A percentile compares a stretch with the other conserved stretches of the same genome.
phyloP scores from a whole-genome alignment of 1,140 invertebrate genomes.

The Physella acuta region DNA sequence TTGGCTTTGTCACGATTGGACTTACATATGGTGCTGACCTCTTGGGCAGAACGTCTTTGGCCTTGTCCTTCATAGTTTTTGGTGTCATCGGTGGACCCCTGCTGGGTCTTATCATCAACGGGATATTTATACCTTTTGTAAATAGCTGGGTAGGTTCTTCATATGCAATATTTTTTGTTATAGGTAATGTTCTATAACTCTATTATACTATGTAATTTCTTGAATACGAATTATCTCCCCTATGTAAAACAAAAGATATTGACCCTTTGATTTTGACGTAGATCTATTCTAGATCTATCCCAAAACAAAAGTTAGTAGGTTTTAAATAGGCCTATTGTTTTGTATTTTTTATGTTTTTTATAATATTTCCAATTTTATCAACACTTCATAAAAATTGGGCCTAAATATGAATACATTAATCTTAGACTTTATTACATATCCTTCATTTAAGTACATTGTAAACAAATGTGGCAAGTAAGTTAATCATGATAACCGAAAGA shows the following conservation, averaged over 20 bases:
- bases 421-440: background rate
- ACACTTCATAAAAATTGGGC: no score
- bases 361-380: no score
- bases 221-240: background rate
- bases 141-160: slow-evolving; percentile 48
- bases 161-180: background rate
- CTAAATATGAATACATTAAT: background rate
- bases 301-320: background rate
- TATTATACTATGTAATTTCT: background rate
- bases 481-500: background rate
- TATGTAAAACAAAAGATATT: background rate
- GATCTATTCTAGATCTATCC: background rate
- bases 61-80: slow-evolving; percentile 51
- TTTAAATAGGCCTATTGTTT: background rate
- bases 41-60: slow-evolving; percentile 42
- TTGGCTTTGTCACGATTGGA: slow-evolving; percentile 45
- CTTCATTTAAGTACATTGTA: background rate
- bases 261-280: background rate
- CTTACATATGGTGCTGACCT: slow-evolving; percentile 44
- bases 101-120: slow-evolving; percentile 41
- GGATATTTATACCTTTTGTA: slow-evolving; percentile 48
- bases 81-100: slow-evolving; percentile 53
- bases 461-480: background rate
- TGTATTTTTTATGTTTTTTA: no score
- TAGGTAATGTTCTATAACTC: background rate